Evolutionary conservation across 2,797 vertebrate species (phyloP).

Genomic region (Bucorvus abyssinicus): DNA sequence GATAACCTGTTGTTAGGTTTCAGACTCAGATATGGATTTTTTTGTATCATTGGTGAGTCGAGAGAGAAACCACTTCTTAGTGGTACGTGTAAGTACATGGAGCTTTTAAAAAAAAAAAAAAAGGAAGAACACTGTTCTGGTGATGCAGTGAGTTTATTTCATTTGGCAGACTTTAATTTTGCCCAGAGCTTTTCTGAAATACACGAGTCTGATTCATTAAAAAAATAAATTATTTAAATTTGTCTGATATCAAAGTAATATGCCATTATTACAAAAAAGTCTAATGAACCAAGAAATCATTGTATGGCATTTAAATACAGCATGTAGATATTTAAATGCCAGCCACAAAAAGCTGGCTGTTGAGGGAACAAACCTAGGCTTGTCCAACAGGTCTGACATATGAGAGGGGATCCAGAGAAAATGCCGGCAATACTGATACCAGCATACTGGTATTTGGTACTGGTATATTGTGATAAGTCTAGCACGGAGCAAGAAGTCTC

Average conservation of each 20-base stretch:
- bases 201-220: not conserved
- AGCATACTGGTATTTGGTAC: not conserved
- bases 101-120: not conserved
- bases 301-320: not conserved
- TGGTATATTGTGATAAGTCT: not conserved
- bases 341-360: not conserved
- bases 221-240: not conserved
- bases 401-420: not conserved
- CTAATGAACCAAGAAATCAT: not conserved
- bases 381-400: not conserved
- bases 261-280: not conserved
- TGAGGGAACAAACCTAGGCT: not conserved
- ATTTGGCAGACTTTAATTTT: not conserved
- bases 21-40: not conserved
- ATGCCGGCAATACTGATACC: not conserved
- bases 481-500: not conserved
- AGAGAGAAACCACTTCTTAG: not conserved
- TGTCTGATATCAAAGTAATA: not conserved
- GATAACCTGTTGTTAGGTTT: not conserved
- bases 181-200: not conserved
- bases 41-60: not conserved
- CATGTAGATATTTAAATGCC: not conserved
- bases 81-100: not conserved
- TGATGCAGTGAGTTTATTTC: not conserved
- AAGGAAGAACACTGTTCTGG: not conserved